phyloP scores from a whole-genome alignment of 2,888 invertebrate species.

The Mimumesa dahlbomi region DNA sequence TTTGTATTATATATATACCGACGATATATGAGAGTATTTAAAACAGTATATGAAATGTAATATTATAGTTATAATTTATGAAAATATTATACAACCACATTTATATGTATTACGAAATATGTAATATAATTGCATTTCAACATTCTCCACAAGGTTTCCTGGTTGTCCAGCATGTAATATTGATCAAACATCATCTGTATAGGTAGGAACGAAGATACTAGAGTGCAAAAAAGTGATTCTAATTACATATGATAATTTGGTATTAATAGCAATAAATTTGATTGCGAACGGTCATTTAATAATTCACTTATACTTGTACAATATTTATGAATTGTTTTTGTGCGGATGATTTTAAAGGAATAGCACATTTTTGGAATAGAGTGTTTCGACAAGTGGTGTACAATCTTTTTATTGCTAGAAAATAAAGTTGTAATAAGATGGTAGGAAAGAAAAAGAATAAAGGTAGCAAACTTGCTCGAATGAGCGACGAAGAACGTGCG shows the following conservation, averaged over 20 bases:
- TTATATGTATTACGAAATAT: constrained; percentile 1
- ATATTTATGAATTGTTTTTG: too few relatives aligned
- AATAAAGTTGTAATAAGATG: constrained; percentile 59
- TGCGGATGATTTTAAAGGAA: too few relatives aligned
- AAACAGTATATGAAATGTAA: neutral
- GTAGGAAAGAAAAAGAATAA: constrained; percentile 86
- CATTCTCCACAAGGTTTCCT: neutral
- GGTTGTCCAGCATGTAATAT: constrained; percentile 12
- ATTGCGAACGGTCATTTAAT: too few relatives aligned
- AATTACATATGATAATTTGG: too few relatives aligned
- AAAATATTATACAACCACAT: constrained; percentile 7
- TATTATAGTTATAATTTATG: constrained; percentile 7
- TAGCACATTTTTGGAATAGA: too few relatives aligned
- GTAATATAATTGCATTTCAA: constrained; percentile 4
- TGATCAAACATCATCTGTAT: constrained; percentile 46
- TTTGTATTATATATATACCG: constrained; percentile 8
- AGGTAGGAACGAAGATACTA: too few relatives aligned
- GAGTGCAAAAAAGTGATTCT: too few relatives aligned
- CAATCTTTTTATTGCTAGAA: too few relatives aligned
- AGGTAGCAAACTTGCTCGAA: constrained; percentile 88
- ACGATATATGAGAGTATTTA: constrained; percentile 6
- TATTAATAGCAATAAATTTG: too few relatives aligned
- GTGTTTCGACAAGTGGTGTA: too few relatives aligned
- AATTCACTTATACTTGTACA: too few relatives aligned
- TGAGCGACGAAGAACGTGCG: constrained; percentile 92